Conservation (phyloP, 35 echinoderm and acorn worm genomes). For the Heliocidaris erythrogramma region DNA sequence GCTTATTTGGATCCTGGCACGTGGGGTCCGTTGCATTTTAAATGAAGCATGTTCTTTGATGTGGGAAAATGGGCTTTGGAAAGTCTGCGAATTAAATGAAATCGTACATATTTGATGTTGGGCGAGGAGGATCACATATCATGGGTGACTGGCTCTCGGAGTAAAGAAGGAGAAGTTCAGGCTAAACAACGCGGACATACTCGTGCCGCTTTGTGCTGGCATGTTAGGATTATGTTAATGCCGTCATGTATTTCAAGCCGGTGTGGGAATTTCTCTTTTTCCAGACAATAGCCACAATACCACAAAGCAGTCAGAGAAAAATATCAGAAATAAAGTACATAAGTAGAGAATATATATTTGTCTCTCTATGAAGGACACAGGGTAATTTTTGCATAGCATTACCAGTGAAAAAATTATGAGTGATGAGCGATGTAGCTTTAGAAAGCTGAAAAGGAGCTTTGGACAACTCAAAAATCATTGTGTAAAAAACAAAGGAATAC, state of each 20-base stretch:
- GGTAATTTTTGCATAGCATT: too few relatives aligned
- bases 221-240: neutral
- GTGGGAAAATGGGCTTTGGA: constrained; percentile 29
- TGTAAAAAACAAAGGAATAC: too few relatives aligned
- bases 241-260: neutral
- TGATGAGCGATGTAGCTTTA: too few relatives aligned
- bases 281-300: neutral
- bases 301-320: neutral
- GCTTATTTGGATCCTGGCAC: constrained; percentile 26
- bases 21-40: constrained; percentile 37
- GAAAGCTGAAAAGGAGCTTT: too few relatives aligned
- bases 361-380: too few relatives aligned
- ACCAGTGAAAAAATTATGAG: too few relatives aligned
- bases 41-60: constrained; percentile 30
- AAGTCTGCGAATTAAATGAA: constrained; percentile 18
- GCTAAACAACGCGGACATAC: neutral
- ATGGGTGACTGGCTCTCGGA: neutral
- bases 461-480: too few relatives aligned
- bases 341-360: neutral
- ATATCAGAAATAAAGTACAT: neutral
- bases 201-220: neutral
- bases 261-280: neutral
- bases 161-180: neutral
- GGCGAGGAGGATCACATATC: neutral
- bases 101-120: constrained; percentile 12